Base-by-base conservation (phyloP, 2,113 vertebrate genomes). In the Corvus cornix region DNA sequence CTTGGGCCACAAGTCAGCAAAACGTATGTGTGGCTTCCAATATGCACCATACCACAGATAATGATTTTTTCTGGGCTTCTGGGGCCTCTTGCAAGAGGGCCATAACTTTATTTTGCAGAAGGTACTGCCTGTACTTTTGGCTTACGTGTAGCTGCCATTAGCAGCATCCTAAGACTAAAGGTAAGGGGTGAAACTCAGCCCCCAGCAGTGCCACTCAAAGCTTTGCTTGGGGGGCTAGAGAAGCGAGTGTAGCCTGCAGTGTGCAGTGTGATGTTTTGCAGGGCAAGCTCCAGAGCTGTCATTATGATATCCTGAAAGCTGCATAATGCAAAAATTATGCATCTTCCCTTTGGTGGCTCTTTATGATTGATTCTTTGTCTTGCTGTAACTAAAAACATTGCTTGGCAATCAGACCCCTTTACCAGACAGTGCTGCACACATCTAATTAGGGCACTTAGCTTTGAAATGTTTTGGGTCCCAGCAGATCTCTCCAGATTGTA, bases 201-300 rank as follows among this genome's bases (percentile, higher is more conserved):
- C 60, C 21, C 73, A 82, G 46, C 14, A 81, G 23, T 6, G 13
- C 43, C 56, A 20, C 44, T 35, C 48, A 19, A 46, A 78, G 33
- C 30, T 93, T 59, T 85, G 41, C 78, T 41, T 33, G 37, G 55
- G 46, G 44, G 17, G 31, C 43, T 18, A 62, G 44, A 48, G 73
- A 28, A 46, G 28, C 0, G 0, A 85, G n/a, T 0, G 0, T 9
- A 70, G 67, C 46, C 49, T 31, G 16, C 67, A 69, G 24, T 0
- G 11, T 83, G 67, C 66, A 62, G 46, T 15, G 49, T 62, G 93
- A 94, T 39, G 69, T 23, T 69, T 72, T 73, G 64, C 75, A 94
- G 75, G 43, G 24, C 72, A 80, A 51, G 51, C 67, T 91, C 67
- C 63, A 74, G 81, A 90, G 67, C 46, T 80, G 81, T 83, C 63